phyloP scores from a whole-genome alignment of 1,140 invertebrate genomes.

The Zaprionus inermis region DNA sequence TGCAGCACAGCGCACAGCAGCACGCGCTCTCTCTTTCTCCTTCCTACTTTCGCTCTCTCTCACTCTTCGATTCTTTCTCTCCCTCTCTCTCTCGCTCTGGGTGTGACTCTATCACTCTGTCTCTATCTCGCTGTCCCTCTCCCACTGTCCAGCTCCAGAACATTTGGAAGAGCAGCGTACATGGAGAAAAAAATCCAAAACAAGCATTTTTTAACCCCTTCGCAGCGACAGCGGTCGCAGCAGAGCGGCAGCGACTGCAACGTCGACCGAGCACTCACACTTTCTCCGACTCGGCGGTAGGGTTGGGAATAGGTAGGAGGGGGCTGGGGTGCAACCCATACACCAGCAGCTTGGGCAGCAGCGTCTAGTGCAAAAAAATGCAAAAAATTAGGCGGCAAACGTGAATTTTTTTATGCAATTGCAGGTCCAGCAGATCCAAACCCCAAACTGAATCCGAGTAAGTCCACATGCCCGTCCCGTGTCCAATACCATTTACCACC shows the following conservation, averaged over 20 bases:
- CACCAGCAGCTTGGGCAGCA: constrained; percentile 24
- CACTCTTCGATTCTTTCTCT: neutral
- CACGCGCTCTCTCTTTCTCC: constrained; percentile 33
- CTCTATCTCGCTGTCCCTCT: constrained; percentile 1
- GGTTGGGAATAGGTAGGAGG: constrained; percentile 47
- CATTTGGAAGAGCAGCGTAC: constrained; percentile 48
- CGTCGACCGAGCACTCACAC: constrained; percentile 30
- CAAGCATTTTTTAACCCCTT: constrained; percentile 78
- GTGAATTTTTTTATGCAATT: constrained; percentile 69
- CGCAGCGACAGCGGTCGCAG: constrained; percentile 34
- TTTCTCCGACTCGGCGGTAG: constrained; percentile 22
- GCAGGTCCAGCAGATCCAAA: constrained; percentile 52
- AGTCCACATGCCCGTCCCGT: neutral
- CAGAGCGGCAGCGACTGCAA: constrained; percentile 6
- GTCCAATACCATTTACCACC: neutral
- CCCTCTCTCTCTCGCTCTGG: constrained; percentile 9
- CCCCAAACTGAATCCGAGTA: constrained; percentile 8
- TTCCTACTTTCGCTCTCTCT: constrained; percentile 7
- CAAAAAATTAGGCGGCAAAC: constrained; percentile 79
- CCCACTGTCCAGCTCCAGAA: constrained; percentile 51
- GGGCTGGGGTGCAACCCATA: constrained; percentile 58
- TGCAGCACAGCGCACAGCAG: constrained; percentile 52
- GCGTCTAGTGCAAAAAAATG: constrained; percentile 67
- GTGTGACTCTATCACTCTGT: constrained; percentile 9
- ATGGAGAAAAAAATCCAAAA: constrained; percentile 74